These are phyloP conservation scores for Vireo griseus DNA, from an alignment of 2,797 vertebrate species.

Conservation along the genomic window DNA sequence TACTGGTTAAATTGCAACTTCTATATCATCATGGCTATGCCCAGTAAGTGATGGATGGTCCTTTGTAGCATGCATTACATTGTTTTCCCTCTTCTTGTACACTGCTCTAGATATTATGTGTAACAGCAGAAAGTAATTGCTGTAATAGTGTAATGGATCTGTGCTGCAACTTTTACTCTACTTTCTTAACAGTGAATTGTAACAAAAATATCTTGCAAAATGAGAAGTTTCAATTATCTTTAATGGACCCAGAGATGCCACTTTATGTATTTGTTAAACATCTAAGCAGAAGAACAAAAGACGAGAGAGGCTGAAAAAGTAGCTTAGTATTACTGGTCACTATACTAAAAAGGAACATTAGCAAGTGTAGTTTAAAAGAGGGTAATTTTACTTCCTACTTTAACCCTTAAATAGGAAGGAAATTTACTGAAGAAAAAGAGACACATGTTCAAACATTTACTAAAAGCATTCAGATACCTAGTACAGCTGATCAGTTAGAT, in stretches of 20 bases:
- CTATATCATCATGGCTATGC: not conserved
- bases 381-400: not conserved
- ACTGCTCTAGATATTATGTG: not conserved
- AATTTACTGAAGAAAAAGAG: not conserved
- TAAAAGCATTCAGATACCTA: not conserved
- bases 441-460: not conserved
- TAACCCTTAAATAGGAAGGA: not conserved
- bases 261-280: not conserved
- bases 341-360: not conserved
- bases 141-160: not conserved
- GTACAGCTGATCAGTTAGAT: not conserved
- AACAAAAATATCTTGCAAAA: not conserved
- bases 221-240: not conserved
- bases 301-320: not conserved
- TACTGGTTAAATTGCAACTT: not conserved
- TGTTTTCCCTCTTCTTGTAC: not conserved
- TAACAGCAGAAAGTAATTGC: not conserved
- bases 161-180: not conserved
- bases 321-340: not conserved
- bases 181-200: not conserved
- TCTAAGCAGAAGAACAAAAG: not conserved
- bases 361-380: not conserved
- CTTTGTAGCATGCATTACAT: not conserved
- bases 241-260: not conserved
- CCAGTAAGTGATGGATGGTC: not conserved